These are phyloP conservation scores for Rhinogobio ventralis DNA, from an alignment of 2,797 vertebrate species.

Conservation along the genomic window DNA sequence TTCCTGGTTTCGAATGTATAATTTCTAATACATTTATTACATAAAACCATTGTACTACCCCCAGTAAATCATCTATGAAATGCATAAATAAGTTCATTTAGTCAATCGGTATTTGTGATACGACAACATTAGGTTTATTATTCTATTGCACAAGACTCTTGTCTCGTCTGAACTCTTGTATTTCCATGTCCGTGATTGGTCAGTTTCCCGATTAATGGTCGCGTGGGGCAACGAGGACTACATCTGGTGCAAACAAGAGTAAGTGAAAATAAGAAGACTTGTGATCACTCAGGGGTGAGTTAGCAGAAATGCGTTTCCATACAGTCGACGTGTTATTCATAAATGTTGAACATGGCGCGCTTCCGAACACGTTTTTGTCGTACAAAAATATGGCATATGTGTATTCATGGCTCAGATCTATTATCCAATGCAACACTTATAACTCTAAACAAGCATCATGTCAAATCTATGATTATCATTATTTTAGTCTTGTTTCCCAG, in stretches of 20 bases:
- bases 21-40: background rate
- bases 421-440: background rate
- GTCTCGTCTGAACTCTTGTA: background rate
- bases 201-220: background rate
- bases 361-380: background rate
- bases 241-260: constrained; percentile 15
- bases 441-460: background rate
- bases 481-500: background rate
- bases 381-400: background rate
- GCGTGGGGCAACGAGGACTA: constrained; percentile 49
- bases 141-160: background rate
- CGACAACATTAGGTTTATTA: background rate
- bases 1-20: background rate
- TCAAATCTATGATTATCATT: background rate
- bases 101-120: background rate
- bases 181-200: constrained; percentile 21
- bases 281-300: constrained; percentile 10
- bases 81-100: background rate
- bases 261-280: background rate
- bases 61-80: background rate
- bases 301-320: background rate
- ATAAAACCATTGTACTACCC: background rate
- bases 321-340: background rate
- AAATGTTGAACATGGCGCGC: background rate
- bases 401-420: background rate